Evolutionary conservation across 2,888 invertebrate species (phyloP).

Genomic region (Pteria penguin): DNA sequence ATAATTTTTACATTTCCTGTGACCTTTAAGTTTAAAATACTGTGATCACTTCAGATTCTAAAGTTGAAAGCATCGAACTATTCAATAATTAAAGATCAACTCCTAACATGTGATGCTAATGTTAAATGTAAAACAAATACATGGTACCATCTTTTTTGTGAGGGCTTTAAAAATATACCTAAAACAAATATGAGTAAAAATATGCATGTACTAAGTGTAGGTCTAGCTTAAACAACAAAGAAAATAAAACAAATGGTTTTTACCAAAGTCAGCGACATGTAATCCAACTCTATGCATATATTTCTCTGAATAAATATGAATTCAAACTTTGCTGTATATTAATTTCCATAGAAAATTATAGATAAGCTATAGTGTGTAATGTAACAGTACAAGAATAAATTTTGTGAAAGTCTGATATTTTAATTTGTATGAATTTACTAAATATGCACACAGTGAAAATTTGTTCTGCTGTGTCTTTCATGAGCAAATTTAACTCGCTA

Average conservation of each 20-base stretch:
- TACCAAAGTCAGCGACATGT: too few species aligned
- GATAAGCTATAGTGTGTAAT: too few species aligned
- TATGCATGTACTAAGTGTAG: constrained; percentile 24
- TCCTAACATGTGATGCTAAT: constrained; percentile 28
- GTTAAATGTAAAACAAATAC: constrained; percentile 10
- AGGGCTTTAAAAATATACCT: constrained; percentile 15
- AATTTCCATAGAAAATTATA: too few species aligned
- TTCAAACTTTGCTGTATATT: too few species aligned
- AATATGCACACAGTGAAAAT: constrained; percentile 39
- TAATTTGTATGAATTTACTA: constrained; percentile 38
- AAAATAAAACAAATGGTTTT: constrained; percentile 10
- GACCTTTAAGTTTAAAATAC: too few species aligned
- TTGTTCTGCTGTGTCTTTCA: constrained; percentile 39
- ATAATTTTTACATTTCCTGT: too few species aligned
- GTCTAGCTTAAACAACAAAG: not conserved
- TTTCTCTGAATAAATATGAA: too few species aligned
- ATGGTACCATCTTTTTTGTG: constrained; percentile 32
- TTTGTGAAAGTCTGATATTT: too few species aligned
- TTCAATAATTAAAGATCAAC: constrained; percentile 18
- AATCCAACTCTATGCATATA: too few species aligned
- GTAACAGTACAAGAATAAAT: too few species aligned
- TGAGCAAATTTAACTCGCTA: constrained; percentile 20
- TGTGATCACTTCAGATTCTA: too few species aligned
- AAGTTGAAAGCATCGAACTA: constrained; percentile 15
- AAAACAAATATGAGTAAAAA: not conserved